Base-by-base conservation (phyloP, 2,113 vertebrate genomes). In the Neopipo cinnamomea region DNA sequence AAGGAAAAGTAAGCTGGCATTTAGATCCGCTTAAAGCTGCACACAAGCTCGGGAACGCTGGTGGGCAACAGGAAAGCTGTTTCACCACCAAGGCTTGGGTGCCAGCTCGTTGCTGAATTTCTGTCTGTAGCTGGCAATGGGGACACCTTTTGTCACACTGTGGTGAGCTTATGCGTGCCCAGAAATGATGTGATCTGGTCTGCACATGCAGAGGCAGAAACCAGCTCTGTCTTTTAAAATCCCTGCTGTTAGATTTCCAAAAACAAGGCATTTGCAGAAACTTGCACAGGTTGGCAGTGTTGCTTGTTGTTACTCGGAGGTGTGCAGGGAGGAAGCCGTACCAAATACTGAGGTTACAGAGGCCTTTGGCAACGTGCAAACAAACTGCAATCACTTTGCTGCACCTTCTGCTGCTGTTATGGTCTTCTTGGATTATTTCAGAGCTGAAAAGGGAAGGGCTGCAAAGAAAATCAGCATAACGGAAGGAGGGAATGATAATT, bases 1-100 rank as follows among this genome's bases (percentile, higher is more conserved):
- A 98, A 81, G 98, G 97, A 91, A 99, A 99, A 97, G 99, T 99
- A 93, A 98, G 97, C 39, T 90, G 90, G 41, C 50, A 21, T 59
- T 88, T 42, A 55, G 47, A 72, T 61, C 33, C 35, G 75, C 47
- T 52, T 77, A 16, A 28, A 90, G 74, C 49, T 0, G 0, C 50
- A 15, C 39, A 8, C 47, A 35, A 16, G 7, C 31, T 70, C 24
- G 2, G 50, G 50, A 59, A 4, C 7, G 1, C 27, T 6, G 39
- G 14, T 47, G 85, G 88, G 42, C 55, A 55, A 50, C 66, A 17
- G 62, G 35, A 70, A 35, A 52, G 44, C 76, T 52, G 4, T 90
- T 84, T 44, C 42, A 35, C n/a, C 55, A 17, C 14, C 0, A 2
- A 35, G 68, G 46, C 58, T 66, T 6, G 23, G 77, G 65, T 33